Evolutionary conservation across 2,113 vertebrate genomes (phyloP).

Genomic region (Ptyas mucosa): DNA sequence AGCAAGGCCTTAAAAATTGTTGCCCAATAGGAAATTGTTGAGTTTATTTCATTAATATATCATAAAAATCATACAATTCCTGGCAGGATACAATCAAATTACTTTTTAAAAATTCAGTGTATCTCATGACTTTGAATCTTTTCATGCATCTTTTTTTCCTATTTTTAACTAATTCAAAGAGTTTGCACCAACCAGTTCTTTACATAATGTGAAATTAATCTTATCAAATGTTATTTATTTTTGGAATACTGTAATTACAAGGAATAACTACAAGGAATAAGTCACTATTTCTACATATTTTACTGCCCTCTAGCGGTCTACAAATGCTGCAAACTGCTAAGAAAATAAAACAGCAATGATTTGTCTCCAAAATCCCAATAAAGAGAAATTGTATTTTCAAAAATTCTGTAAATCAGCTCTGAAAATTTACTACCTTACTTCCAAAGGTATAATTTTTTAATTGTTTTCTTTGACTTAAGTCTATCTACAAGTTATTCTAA

Average conservation of each 20-base stretch:
- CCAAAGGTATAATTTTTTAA: neutral
- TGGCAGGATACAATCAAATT: neutral
- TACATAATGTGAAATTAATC: neutral
- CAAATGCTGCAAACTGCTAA: neutral
- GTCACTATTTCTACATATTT: constrained; percentile 3
- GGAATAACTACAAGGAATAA: neutral
- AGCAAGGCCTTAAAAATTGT: neutral
- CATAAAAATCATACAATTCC: neutral
- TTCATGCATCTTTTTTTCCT: neutral
- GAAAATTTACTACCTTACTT: neutral
- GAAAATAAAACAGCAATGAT: neutral
- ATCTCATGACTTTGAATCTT: neutral
- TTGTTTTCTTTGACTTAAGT: neutral
- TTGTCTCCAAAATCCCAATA: neutral
- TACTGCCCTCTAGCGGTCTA: constrained; percentile 52
- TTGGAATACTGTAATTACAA: neutral
- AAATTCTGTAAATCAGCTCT: neutral
- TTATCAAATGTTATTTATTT: neutral
- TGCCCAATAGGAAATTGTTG: neutral
- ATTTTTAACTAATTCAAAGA: neutral
- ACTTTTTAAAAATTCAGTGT: neutral
- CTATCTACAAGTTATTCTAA: neutral
- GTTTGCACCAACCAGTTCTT: neutral
- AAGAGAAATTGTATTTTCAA: neutral
- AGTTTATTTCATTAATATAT: neutral